phyloP scores from a whole-genome alignment of 2,888 invertebrate genomes.

The Hoplodrina ambigua region DNA sequence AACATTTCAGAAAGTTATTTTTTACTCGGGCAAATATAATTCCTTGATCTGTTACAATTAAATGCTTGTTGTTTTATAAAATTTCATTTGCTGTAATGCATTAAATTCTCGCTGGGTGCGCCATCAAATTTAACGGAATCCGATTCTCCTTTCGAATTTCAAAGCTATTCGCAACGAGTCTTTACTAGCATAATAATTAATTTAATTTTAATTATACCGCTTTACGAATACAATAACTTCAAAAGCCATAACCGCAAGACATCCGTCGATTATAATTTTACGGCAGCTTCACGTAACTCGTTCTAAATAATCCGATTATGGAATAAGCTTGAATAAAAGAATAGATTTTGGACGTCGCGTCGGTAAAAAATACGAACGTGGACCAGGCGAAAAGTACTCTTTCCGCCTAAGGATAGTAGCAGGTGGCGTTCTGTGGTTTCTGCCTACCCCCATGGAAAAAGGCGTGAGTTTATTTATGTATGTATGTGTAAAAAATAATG shows the following conservation, averaged over 20 bases:
- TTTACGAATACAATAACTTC: conserved; percentile 24
- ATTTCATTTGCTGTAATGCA: background rate
- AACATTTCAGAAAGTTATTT: too few relatives aligned
- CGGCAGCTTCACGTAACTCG: conserved; percentile 25
- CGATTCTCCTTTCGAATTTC: background rate
- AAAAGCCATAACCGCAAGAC: conserved; percentile 27
- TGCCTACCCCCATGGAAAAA: too few relatives aligned
- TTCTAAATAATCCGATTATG: conserved; percentile 47
- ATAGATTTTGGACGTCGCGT: conserved; percentile 18
- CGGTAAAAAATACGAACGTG: too few relatives aligned
- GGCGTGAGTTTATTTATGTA: too few relatives aligned
- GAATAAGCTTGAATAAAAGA: conserved; percentile 50
- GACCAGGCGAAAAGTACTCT: too few relatives aligned
- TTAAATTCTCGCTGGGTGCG: background rate
- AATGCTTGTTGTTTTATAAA: too few relatives aligned
- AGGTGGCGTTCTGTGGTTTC: too few relatives aligned
- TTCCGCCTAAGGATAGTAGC: too few relatives aligned
- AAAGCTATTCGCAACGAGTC: background rate
- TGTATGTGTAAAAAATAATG: conserved; percentile 31
- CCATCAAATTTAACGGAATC: background rate
- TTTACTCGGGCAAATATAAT: too few relatives aligned
- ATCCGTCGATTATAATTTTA: conserved; percentile 35
- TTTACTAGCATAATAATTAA: conserved; percentile 16
- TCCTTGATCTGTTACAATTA: too few relatives aligned
- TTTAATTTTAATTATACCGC: conserved; percentile 11